Conservation (phyloP, 2,797 vertebrate species). For the Catharus ustulatus region DNA sequence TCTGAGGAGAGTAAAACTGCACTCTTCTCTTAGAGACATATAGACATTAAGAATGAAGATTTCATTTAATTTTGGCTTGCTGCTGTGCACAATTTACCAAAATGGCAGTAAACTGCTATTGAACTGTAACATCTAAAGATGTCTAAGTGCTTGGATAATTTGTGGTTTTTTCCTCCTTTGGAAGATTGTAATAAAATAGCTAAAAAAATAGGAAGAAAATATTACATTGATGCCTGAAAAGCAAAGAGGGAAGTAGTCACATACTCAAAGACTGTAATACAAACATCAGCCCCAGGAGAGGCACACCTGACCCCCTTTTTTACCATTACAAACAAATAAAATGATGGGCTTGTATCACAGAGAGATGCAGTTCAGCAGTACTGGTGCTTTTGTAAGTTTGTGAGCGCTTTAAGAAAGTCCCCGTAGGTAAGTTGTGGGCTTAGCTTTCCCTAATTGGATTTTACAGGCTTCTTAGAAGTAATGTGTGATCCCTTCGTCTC, state of each 20-base stretch:
- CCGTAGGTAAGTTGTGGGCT: not conserved
- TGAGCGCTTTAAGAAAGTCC: not conserved
- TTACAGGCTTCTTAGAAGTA: not conserved
- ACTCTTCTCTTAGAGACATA: conserved; percentile 14
- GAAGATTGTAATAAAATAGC: conserved; percentile 29
- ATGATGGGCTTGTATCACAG: not conserved
- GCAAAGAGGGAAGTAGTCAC: not conserved
- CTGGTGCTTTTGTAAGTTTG: not conserved
- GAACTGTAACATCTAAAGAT: conserved; percentile 68
- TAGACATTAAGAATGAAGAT: conserved; percentile 54
- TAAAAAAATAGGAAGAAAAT: conserved; percentile 29
- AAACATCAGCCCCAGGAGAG: not conserved
- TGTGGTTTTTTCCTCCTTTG: not conserved
- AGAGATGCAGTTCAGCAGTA: not conserved
- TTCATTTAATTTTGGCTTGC: conserved; percentile 67
- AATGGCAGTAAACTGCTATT: conserved; percentile 67
- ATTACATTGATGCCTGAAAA: not conserved
- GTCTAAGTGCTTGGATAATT: conserved; percentile 66
- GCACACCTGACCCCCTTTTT: not conserved
- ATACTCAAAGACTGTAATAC: not conserved
- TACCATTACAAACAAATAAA: not conserved
- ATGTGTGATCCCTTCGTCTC: not conserved
- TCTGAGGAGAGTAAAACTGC: conserved; percentile 44
- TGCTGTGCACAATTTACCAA: conserved; percentile 70
- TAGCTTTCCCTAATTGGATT: not conserved